A percentile compares a stretch with the other conserved stretches of the same genome.
phyloP scores from a whole-genome alignment of 2,888 invertebrate genomes.

The Rosalia funebris region DNA sequence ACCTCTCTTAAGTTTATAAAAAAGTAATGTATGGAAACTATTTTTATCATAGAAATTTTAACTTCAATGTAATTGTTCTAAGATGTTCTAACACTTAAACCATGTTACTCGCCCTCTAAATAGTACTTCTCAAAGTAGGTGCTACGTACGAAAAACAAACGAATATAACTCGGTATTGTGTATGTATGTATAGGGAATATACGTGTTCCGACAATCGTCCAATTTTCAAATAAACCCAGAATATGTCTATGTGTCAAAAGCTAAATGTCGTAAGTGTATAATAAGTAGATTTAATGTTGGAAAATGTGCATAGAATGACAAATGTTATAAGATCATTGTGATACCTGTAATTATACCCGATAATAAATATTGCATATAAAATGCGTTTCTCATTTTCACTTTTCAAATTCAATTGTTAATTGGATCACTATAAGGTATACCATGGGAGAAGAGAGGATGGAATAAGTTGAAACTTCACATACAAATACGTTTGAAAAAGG shows the following conservation, averaged over 20 bases:
- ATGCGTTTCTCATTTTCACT: not conserved
- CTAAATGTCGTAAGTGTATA: constrained; percentile 21
- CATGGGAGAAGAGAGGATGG: no score
- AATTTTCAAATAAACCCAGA: constrained; percentile 29
- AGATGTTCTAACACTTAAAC: no score
- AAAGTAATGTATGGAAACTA: no score
- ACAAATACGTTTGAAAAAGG: no score
- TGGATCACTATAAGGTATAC: no score
- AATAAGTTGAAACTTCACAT: no score
- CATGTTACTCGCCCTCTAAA: constrained; percentile 1
- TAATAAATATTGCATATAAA: constrained; percentile 31
- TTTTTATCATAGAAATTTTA: no score
- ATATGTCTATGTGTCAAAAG: constrained; percentile 28
- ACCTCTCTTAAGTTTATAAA: no score
- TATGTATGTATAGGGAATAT: constrained; percentile 8
- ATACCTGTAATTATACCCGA: constrained; percentile 28
- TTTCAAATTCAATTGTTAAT: no score
- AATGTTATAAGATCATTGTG: constrained; percentile 29
- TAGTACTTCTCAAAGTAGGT: constrained; percentile 16
- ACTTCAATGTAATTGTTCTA: no score
- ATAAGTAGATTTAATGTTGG: constrained; percentile 34
- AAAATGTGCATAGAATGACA: constrained; percentile 35
- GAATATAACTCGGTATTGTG: constrained; percentile 8
- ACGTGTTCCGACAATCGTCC: constrained; percentile 36
- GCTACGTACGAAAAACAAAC: constrained; percentile 15